These are phyloP conservation scores for Podarcis siculus DNA, from an alignment of 2,797 vertebrate genomes.

Conservation along the genomic window DNA sequence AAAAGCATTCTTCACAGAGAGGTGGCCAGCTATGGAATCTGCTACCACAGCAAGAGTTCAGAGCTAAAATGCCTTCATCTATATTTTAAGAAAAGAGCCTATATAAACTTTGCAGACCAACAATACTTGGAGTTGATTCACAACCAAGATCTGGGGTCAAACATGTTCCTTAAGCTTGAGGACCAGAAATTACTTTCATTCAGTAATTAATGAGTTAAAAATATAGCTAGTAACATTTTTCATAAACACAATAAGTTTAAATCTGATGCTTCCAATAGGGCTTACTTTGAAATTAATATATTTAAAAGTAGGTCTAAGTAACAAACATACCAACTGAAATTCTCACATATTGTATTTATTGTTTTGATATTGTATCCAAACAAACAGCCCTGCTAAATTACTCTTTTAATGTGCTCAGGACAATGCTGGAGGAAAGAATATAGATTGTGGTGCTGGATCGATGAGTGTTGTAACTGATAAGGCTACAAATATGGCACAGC, in stretches of 20 bases:
- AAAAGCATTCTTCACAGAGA: not conserved
- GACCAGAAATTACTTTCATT: not conserved
- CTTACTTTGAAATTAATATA: not conserved
- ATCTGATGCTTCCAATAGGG: not conserved
- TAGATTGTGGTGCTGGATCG: not conserved
- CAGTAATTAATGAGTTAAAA: not conserved
- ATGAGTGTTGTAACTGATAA: not conserved
- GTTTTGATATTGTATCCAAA: not conserved
- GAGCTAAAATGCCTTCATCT: not conserved
- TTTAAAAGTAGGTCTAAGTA: not conserved
- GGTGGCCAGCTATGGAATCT: not conserved
- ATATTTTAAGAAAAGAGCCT: slow-evolving; percentile 2
- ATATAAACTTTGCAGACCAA: not conserved
- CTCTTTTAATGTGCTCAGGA: not conserved
- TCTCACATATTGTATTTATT: not conserved
- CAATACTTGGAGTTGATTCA: not conserved
- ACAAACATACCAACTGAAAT: not conserved
- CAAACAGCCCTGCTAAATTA: not conserved
- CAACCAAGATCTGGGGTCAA: not conserved
- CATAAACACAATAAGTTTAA: not conserved
- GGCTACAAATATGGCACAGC: not conserved
- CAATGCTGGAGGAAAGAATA: not conserved
- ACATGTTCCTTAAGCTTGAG: not conserved
- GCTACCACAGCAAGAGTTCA: not conserved
- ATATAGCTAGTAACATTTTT: not conserved